Base-by-base conservation (phyloP, 2,113 vertebrate species). In the Esox niger region DNA sequence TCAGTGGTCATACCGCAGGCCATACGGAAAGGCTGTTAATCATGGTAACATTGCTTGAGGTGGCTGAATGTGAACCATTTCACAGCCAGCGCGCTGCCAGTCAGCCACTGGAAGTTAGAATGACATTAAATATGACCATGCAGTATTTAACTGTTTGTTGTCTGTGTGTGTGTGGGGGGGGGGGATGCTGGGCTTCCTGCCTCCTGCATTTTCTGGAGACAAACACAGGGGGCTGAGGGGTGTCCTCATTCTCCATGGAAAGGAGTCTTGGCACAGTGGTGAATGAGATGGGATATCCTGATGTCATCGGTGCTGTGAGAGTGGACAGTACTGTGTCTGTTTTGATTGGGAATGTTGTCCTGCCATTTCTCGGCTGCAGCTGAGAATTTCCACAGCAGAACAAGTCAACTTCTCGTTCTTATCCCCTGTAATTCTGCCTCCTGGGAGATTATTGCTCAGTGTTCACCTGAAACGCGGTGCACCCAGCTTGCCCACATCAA, bases 101-200 rank as follows among this genome's bases (percentile, higher is more conserved):
- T 79, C 80, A 82, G 77, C 83, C 79, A 71, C 76, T 77, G 79
- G 84, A 81, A 78, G 70, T 80, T 76, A 73, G 73, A 66, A 77
- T 76, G 69, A 74, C 78, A 84, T 84, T 80, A 82, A 84, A 87
- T 81, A 77, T 82, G 83, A 77, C 85, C 86, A 89, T 86, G 88
- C 84, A 86, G 81, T 79, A 81, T 86, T 87, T 88, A 84, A 86
- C 84, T 83, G 49, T 81, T 82, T 21, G n/a, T 52, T 52, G 47
- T n/a, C 15, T 30, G 11, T 75, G 82, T 70, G 68, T 74, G 49
- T 38, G 68, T 54, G 71, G 55, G 64, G 69, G 77, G 77, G 59
- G 74, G 74, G 15, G 11, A 15, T 59, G 55, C 43, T 15, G 55
- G 35, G 35, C 35, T 43, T 43, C 35, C 35, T 43, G 35, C 7